Conservation (phyloP, 2,888 invertebrate genomes). For the Elgonia sp. region DNA sequence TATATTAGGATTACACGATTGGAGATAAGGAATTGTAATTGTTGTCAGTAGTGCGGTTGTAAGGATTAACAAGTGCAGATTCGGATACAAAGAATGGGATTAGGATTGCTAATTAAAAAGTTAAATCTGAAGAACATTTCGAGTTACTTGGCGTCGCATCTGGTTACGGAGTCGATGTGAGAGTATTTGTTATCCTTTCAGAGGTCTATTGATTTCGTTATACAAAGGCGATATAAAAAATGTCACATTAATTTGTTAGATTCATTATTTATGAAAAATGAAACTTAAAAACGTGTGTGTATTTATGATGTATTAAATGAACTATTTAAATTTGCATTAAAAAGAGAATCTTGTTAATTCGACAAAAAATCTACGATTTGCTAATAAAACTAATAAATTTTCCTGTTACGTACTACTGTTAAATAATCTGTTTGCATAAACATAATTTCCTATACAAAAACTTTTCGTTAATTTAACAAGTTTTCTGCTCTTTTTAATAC, state of each 20-base stretch:
- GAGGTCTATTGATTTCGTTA: too few species aligned
- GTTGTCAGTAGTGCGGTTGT: constrained; percentile 43
- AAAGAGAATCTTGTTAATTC: background rate
- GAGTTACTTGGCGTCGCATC: background rate
- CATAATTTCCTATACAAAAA: constrained; percentile 27
- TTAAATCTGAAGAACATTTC: constrained; percentile 23
- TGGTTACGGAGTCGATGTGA: background rate
- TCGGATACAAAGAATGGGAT: constrained; percentile 40
- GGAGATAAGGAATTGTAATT: constrained; percentile 60
- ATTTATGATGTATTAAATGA: too few species aligned
- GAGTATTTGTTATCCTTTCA: too few species aligned
- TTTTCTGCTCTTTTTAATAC: constrained; percentile 16
- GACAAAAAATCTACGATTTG: constrained; percentile 1
- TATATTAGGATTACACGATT: constrained; percentile 52
- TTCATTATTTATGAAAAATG: too few species aligned
- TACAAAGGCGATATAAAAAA: too few species aligned
- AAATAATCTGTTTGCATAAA: constrained; percentile 14
- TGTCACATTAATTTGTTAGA: too few species aligned
- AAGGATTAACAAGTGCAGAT: constrained; percentile 60
- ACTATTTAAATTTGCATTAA: too few species aligned
- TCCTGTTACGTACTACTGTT: background rate
- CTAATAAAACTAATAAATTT: constrained; percentile 27
- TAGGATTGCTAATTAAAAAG: constrained; percentile 48
- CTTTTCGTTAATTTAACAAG: constrained; percentile 32
- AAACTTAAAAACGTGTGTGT: too few species aligned